These are phyloP conservation scores for Nettapus auritus DNA, from an alignment of 2,113 vertebrate genomes.

Conservation along the genomic window DNA sequence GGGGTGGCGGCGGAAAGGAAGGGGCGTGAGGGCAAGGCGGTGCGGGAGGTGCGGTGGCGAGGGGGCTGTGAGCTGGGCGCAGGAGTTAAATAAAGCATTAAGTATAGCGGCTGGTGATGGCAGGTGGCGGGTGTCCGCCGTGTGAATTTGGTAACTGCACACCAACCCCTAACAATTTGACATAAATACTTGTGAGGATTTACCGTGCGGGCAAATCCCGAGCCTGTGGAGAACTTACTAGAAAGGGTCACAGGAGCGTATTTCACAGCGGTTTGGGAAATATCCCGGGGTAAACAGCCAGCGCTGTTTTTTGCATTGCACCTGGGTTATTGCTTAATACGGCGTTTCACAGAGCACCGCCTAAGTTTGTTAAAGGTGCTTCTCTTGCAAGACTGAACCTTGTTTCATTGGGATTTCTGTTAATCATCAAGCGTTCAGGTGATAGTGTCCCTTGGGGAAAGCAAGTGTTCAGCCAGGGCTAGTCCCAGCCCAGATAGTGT, in stretches of 20 bases:
- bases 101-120: accelerated
- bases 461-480: background rate
- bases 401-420: background rate
- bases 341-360: background rate
- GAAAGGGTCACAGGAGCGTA: background rate
- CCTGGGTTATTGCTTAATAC: no score
- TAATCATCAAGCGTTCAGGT: background rate
- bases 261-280: background rate
- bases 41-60: no score
- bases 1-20: background rate
- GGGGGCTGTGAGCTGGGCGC: no score
- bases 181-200: background rate
- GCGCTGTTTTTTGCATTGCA: background rate
- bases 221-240: background rate
- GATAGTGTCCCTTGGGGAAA: background rate
- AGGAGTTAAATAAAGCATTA: no score
- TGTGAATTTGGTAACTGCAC: accelerated
- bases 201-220: accelerated
- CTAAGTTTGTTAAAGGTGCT: background rate
- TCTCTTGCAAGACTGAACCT: background rate
- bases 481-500: accelerated
- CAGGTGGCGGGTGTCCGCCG: no score
- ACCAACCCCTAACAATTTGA: background rate
- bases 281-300: background rate
- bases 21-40: background rate